Base-by-base conservation (phyloP, 1,140 invertebrate genomes). In the Capitella teleta region DNA sequence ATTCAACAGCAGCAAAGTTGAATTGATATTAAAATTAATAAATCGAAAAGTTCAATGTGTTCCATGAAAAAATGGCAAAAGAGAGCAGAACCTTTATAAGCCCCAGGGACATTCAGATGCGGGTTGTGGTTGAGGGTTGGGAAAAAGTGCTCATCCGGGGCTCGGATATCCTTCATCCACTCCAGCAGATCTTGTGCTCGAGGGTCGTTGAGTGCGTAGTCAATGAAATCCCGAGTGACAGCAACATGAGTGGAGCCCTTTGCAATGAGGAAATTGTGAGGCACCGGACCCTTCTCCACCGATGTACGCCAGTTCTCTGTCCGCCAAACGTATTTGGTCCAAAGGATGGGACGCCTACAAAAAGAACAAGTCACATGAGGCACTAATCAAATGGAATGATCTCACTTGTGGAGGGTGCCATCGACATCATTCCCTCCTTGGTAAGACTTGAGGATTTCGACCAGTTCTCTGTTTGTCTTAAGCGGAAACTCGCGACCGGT, bases 211-310 rank as follows among this genome's bases (percentile, higher is more conserved):
- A 56, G 18, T 8, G 28, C 28, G 47, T 49, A 53, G 19, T 56
- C 38, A 23, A 50, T 45, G 45, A 58, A 58, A 19, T 34, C 38
- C 34, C 54, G 32, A 19, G 28, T 37, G 10, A 53, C 18, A 21
- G 38, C 51, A 26, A 50, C 28, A 46, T 54, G 52, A 10, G 38
- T 49, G 3, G 43, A 53, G 3, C 57, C 57, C 36, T 58, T 58
- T 8, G 30, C 47, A 26, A 58, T 43, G 14, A 24, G 41, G 21
- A 54, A 43, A n/a, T 25, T 24, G 23, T 47, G 32, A 10, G 54
- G 54, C 8, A 48, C 26, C 10, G 45, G 45, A 1, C 16, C 18
- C 18, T 47, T 47, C 45, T 32, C 6, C 2, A 18, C 19, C 19
- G 19, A 26, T 25, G 42, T 44, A 12, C 42, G 5, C 42, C 42